A percentile compares a stretch with the other conserved stretches of the same genome.
Conservation (phyloP, 1,140 invertebrate species). For the Linepithema humile region DNA sequence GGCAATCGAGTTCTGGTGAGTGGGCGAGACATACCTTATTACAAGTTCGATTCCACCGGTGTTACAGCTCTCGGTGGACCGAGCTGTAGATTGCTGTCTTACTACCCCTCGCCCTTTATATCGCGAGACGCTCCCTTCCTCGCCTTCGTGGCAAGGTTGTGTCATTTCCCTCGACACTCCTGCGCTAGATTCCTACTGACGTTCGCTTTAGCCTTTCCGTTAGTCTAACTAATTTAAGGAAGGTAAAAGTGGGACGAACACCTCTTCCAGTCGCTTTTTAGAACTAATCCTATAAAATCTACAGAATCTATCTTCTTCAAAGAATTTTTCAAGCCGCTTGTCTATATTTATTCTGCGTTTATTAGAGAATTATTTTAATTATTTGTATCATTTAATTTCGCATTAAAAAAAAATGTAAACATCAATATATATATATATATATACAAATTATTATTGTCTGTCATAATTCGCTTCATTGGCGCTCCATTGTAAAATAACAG, state of each 20-base stretch:
- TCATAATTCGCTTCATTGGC: conserved; percentile 50
- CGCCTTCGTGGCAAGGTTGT: conserved; percentile 23
- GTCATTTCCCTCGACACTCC: conserved; percentile 58
- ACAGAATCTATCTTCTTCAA: neutral
- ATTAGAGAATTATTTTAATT: too few relatives aligned
- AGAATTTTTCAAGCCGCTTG: too few relatives aligned
- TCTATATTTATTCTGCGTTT: too few relatives aligned
- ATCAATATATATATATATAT: neutral
- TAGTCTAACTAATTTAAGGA: conserved; percentile 73
- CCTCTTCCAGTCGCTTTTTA: neutral
- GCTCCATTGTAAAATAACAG: conserved; percentile 57
- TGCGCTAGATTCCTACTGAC: neutral
- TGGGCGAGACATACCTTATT: conserved; percentile 76
- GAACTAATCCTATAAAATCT: neutral
- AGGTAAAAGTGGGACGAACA: conserved; percentile 67
- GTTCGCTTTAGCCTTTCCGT: conserved; percentile 34
- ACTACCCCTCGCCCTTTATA: conserved; percentile 64
- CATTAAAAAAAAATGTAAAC: neutral
- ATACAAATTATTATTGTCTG: conserved; percentile 52
- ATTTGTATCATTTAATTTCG: too few relatives aligned
- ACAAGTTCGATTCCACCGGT: conserved; percentile 79
- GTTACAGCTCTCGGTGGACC: conserved; percentile 76
- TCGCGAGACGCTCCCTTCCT: conserved; percentile 31
- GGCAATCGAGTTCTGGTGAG: conserved; percentile 71
- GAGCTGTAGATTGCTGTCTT: conserved; percentile 74